Conservation (phyloP, 2,113 vertebrate species). For the Sisor rabdophorus region DNA sequence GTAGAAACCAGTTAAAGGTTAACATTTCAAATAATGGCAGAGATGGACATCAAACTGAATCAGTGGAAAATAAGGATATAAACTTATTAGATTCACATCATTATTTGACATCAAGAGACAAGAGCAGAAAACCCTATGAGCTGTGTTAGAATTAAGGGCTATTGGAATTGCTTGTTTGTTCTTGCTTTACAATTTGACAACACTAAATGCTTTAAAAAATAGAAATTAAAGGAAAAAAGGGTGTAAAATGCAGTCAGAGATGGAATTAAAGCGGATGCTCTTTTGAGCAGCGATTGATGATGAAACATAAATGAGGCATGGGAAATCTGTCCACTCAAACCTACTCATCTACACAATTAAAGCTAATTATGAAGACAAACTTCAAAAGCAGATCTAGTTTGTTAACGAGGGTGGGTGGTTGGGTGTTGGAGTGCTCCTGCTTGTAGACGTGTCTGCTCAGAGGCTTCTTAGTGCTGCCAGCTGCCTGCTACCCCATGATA, state of each 20-base stretch:
- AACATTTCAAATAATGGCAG: slow-evolving; percentile 34
- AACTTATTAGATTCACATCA: slow-evolving; percentile 42
- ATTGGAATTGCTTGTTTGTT: slow-evolving; percentile 35
- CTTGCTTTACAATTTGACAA: slow-evolving; percentile 11
- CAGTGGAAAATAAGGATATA: slow-evolving; percentile 29
- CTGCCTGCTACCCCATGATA: slow-evolving; percentile 33
- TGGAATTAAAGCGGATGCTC: slow-evolving; percentile 10
- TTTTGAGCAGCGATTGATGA: slow-evolving; percentile 40
- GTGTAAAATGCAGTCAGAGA: neutral
- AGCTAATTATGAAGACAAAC: slow-evolving; percentile 56
- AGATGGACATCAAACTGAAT: slow-evolving; percentile 30
- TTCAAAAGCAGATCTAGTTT: slow-evolving; percentile 42
- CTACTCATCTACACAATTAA: slow-evolving; percentile 50
- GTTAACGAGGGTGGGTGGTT: neutral
- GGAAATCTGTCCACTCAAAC: slow-evolving; percentile 34
- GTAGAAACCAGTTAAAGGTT: slow-evolving; percentile 32
- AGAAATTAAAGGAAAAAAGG: slow-evolving; percentile 25
- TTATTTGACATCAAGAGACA: slow-evolving; percentile 45
- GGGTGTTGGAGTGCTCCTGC: slow-evolving; percentile 19
- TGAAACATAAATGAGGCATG: slow-evolving; percentile 48
- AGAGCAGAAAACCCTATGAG: slow-evolving; percentile 34
- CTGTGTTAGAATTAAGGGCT: slow-evolving; percentile 30
- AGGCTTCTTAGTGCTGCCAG: slow-evolving; percentile 35
- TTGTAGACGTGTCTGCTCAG: slow-evolving; percentile 31
- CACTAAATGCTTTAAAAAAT: slow-evolving; percentile 19